Evolutionary conservation across 2,113 vertebrate genomes (phyloP).

Genomic region (Gymnarchus niloticus): DNA sequence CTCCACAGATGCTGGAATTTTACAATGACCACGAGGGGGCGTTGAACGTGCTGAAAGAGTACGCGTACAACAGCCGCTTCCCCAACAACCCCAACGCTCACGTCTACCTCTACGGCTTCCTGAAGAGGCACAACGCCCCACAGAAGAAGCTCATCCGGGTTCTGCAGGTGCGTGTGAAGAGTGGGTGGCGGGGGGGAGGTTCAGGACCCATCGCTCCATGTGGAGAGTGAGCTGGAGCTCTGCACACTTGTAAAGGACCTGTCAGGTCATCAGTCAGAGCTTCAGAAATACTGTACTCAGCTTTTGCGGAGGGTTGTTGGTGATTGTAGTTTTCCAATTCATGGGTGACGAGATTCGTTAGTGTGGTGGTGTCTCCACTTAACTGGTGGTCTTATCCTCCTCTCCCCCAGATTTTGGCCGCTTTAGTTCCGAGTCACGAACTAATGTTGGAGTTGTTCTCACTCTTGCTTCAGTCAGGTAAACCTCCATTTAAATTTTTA

Average conservation of each 20-base stretch:
- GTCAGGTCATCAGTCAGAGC: too few relatives aligned
- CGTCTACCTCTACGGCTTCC: conserved; percentile 75
- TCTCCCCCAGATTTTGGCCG: conserved; percentile 66
- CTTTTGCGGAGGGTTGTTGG: too few relatives aligned
- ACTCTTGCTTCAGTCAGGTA: conserved; percentile 77
- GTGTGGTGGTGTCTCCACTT: too few relatives aligned
- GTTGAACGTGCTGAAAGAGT: conserved; percentile 67
- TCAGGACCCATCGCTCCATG: too few relatives aligned
- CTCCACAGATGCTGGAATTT: conserved; percentile 78
- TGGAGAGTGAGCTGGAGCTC: too few relatives aligned
- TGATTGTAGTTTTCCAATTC: too few relatives aligned
- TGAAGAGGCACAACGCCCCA: conserved; percentile 65
- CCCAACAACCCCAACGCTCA: conserved; percentile 89
- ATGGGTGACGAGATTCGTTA: too few relatives aligned
- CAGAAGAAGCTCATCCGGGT: conserved; percentile 57
- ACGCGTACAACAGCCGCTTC: conserved; percentile 75
- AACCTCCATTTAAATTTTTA: conserved; percentile 23
- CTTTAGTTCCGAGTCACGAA: conserved; percentile 79
- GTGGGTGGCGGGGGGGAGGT: too few relatives aligned
- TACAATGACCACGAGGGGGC: conserved; percentile 68
- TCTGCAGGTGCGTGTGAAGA: conserved; percentile 72
- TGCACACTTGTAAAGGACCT: too few relatives aligned
- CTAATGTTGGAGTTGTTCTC: conserved; percentile 81
- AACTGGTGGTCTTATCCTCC: neutral
- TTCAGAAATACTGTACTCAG: too few relatives aligned